Evolutionary conservation across 2,113 vertebrate species (phyloP).

Genomic region (Neotoma lepida): DNA sequence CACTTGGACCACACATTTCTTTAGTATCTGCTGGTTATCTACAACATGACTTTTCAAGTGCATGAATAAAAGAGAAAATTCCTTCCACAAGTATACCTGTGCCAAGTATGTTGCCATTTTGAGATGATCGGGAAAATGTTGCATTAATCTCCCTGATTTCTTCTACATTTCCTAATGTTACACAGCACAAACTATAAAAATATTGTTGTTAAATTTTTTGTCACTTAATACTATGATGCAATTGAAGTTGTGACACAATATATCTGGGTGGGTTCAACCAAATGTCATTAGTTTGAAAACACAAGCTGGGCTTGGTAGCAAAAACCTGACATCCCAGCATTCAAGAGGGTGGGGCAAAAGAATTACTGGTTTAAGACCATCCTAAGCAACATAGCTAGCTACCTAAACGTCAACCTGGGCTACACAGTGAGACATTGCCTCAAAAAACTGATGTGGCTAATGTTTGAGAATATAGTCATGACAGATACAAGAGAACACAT

Average conservation of each 20-base stretch:
- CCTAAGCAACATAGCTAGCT: neutral
- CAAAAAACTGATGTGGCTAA: conserved; percentile 14
- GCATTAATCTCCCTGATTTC: neutral
- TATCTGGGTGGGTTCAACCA: neutral
- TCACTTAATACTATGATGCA: neutral
- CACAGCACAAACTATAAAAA: conserved; percentile 45
- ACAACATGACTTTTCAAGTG: conserved; percentile 25
- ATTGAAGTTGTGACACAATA: conserved; percentile 45
- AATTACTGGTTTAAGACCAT: neutral
- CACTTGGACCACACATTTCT: neutral
- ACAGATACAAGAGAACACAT: neutral
- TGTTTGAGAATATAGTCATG: conserved; percentile 36
- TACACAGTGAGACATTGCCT: neutral
- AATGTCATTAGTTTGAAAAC: conserved; percentile 44
- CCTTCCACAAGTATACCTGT: neutral
- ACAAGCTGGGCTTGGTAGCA: neutral
- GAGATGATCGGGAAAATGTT: conserved; percentile 24
- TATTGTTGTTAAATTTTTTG: conserved; percentile 26
- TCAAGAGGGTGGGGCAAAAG: neutral
- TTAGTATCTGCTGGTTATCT: neutral
- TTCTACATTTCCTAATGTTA: neutral
- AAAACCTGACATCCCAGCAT: neutral
- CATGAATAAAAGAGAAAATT: neutral
- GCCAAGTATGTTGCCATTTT: conserved; percentile 36
- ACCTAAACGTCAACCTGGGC: neutral